Evolutionary conservation across 2,888 invertebrate genomes (phyloP), one percentile per base, ranked within the genome.

Genomic region (Pristionchus exspectatus): DNA sequence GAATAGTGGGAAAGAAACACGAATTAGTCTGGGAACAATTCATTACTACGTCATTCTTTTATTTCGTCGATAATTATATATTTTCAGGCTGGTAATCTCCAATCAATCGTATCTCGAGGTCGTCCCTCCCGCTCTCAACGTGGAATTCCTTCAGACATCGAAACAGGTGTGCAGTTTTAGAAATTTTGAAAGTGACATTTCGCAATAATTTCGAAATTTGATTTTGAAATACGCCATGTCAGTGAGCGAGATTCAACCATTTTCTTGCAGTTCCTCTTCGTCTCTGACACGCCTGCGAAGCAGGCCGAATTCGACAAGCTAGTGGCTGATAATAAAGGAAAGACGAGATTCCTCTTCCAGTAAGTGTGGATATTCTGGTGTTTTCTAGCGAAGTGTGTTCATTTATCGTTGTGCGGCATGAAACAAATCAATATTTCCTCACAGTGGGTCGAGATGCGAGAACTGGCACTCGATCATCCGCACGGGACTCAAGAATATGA

Each of bases 381-480:
- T 38, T 38, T 38, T 38, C 38, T 5, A 38, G 38, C 5, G 38
- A 3, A 38, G 38, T 38, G 10, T 33, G 30, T 9, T 72, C 72
- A 33, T 7, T 30, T 30, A 33, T 66, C 2, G 59, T 59, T 59
- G 59, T 14, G 9, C 21, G 59, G 7, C 59, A 10, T 24, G 2
- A 66, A 66, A 24, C 5, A 66, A 72, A 27, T 59, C 18, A 10
- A 5, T 27, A 66, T 59, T 21, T 74, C 33, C 3, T 44, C 66
- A 24, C 54, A 86, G 86, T 86, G 86, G 86, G 24, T 86, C 86
- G 10, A 7, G 16, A 2, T 5, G 10, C 2, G 86, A 86, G 86
- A 86, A 86, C 30, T 86, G 86, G 86, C 86, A 86, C 24, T 66
- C 86, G 27, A 86, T 86, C 66, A 86, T 86, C 33, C 86, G 66